phyloP scores from a whole-genome alignment of 2,888 invertebrate species.

The Acanthosepion pharaonis region DNA sequence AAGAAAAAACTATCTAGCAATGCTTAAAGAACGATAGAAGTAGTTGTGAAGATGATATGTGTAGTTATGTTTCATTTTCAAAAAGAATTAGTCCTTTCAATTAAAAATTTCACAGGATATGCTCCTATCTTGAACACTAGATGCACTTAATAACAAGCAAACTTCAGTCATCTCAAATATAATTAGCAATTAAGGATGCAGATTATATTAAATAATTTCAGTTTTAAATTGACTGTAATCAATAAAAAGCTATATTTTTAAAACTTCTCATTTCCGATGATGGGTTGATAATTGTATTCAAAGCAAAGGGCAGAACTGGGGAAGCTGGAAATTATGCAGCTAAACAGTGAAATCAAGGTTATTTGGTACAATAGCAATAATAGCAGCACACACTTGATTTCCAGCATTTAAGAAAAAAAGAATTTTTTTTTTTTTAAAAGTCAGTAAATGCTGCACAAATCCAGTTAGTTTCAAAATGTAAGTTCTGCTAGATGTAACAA shows the following conservation, averaged over 20 bases:
- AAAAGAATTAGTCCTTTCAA: neutral
- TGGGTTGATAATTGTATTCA: neutral
- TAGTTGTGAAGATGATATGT: neutral
- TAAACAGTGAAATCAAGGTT: slow-evolving; percentile 33
- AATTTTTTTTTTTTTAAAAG: neutral
- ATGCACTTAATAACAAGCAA: neutral
- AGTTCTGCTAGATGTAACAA: slow-evolving; percentile 33
- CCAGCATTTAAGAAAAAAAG: neutral
- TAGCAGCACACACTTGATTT: slow-evolving; percentile 21
- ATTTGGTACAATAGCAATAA: neutral
- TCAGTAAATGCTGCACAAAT: slow-evolving; percentile 33
- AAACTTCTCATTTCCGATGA: neutral
- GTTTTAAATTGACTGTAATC: neutral
- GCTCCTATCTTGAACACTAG: neutral
- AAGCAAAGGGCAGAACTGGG: slow-evolving; percentile 4
- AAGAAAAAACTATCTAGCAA: neutral
- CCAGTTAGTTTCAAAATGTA: slow-evolving; percentile 33
- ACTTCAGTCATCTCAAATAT: neutral
- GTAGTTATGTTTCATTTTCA: neutral
- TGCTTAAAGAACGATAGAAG: neutral
- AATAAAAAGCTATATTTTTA: neutral
- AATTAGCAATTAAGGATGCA: neutral
- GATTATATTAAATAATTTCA: neutral
- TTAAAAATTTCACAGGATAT: neutral
- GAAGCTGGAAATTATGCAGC: slow-evolving; percentile 1